These are phyloP conservation scores for Saturnia pavonia DNA, from an alignment of 2,888 invertebrate species.

Conservation along the genomic window DNA sequence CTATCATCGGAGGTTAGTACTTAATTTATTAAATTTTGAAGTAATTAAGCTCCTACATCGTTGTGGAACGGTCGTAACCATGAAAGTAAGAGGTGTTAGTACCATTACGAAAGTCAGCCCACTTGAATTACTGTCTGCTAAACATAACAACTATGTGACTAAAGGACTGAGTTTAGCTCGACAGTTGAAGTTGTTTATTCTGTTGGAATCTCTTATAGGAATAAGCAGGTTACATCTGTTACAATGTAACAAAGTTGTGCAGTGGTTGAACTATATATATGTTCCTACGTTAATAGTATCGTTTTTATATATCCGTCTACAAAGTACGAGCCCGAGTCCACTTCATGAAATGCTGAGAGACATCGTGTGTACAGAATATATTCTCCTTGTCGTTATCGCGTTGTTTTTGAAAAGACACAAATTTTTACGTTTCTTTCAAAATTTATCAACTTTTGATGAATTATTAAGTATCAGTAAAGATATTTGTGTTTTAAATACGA, in stretches of 20 bases:
- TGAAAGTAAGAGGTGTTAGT: conserved; percentile 31
- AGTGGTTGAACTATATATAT: conserved; percentile 34
- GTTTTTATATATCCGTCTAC: conserved; percentile 28
- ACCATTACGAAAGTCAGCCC: conserved; percentile 46
- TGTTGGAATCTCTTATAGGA: conserved; percentile 40
- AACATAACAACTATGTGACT: conserved; percentile 35
- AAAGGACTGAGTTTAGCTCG: conserved; percentile 29
- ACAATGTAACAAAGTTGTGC: conserved; percentile 32
- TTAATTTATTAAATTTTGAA: conserved; percentile 20
- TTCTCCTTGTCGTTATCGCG: conserved; percentile 42
- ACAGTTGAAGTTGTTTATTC: conserved; percentile 40
- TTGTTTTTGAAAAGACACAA: conserved; percentile 41
- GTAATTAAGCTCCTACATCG: background rate
- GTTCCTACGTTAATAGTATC: conserved; percentile 27
- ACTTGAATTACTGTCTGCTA: conserved; percentile 28
- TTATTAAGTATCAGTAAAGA: conserved; percentile 50
- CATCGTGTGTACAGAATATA: conserved; percentile 44
- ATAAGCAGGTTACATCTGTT: conserved; percentile 49
- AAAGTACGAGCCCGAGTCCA: conserved; percentile 26
- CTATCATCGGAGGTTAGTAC: conserved; percentile 25
- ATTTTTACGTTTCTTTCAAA: conserved; percentile 43
- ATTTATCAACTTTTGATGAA: conserved; percentile 51
- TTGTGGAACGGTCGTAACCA: background rate
- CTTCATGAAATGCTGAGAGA: conserved; percentile 41
- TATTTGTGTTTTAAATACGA: conserved; percentile 35